Evolutionary conservation across 2,113 vertebrate genomes (phyloP).

Genomic region (Epinephelus fuscoguttatus): DNA sequence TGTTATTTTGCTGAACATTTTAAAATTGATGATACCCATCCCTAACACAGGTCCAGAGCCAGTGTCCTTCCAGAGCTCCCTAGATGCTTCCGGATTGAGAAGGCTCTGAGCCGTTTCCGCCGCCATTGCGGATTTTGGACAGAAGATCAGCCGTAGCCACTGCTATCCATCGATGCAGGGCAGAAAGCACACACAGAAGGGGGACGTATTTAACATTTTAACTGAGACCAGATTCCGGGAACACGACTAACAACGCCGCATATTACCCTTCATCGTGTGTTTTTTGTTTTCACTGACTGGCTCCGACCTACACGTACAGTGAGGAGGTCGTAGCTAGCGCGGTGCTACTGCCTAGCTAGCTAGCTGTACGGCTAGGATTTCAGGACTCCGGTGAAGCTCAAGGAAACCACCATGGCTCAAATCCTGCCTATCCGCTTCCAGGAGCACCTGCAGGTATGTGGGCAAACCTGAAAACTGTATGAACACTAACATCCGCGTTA

Average conservation of each 20-base stretch:
- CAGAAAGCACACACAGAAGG: slow-evolving; percentile 55
- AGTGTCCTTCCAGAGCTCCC: slow-evolving; percentile 86
- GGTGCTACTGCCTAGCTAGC: slow-evolving; percentile 73
- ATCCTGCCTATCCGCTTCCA: slow-evolving; percentile 99
- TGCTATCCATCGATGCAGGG: slow-evolving; percentile 80
- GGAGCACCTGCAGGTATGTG: slow-evolving; percentile 92
- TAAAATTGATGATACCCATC: background rate
- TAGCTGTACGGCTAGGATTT: slow-evolving; percentile 76
- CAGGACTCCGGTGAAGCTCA: slow-evolving; percentile 77
- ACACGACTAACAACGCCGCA: slow-evolving; percentile 19
- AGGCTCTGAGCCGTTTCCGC: slow-evolving; percentile 83
- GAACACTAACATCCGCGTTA: background rate
- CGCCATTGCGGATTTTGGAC: slow-evolving; percentile 94
- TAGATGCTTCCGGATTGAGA: slow-evolving; percentile 90
- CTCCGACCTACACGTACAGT: slow-evolving; percentile 77
- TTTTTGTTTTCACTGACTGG: slow-evolving; percentile 58
- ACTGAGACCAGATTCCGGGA: slow-evolving; percentile 28
- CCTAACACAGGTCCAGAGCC: background rate
- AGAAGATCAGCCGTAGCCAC: slow-evolving; percentile 76
- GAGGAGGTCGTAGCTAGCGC: slow-evolving; percentile 85
- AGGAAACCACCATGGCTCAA: slow-evolving; percentile 92
- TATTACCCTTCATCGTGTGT: slow-evolving; percentile 2
- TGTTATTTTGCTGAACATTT: background rate
- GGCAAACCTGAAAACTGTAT: background rate
- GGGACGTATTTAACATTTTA: slow-evolving; percentile 29